These are phyloP conservation scores for Myanophis thanlyinensis DNA, from an alignment of 2,113 vertebrate genomes.

Conservation along the genomic window DNA sequence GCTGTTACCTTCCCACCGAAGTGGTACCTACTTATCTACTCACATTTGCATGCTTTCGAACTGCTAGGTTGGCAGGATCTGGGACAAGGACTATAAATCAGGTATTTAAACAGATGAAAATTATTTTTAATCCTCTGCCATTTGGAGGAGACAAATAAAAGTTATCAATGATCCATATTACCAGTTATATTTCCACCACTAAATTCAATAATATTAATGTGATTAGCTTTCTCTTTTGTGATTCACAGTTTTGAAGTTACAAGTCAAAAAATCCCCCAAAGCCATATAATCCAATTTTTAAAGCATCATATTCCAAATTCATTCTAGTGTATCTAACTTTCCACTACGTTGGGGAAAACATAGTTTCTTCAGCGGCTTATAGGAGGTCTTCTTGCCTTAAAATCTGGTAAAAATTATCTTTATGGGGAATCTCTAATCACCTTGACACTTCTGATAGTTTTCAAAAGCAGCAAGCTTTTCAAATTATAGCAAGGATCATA, in stretches of 20 bases:
- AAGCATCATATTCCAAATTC: not conserved
- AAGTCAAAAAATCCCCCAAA: not conserved
- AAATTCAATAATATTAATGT: not conserved
- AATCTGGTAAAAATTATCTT: not conserved
- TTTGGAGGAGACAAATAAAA: not conserved
- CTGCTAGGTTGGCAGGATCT: not conserved
- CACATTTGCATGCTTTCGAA: not conserved
- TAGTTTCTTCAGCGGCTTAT: not conserved
- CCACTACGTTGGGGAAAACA: not conserved
- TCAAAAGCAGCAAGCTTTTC: not conserved
- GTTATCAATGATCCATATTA: not conserved
- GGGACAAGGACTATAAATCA: not conserved
- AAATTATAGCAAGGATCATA: not conserved
- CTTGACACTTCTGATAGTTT: not conserved
- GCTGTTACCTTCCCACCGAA: not conserved
- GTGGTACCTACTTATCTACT: not conserved
- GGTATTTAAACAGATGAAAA: not conserved
- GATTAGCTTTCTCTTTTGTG: not conserved
- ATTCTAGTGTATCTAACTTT: not conserved
- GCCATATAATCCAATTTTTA: not conserved
- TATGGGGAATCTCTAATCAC: not conserved
- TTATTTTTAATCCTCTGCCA: not conserved
- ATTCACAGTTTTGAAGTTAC: not conserved
- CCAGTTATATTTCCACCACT: not conserved
- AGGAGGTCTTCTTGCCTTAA: not conserved